Percentiles rank a stretch among this genome's conserved stretches.
These are phyloP conservation scores for Blastomussa wellsi DNA, from an alignment of 92 coral and sea anemone species.

Conservation along the genomic window DNA sequence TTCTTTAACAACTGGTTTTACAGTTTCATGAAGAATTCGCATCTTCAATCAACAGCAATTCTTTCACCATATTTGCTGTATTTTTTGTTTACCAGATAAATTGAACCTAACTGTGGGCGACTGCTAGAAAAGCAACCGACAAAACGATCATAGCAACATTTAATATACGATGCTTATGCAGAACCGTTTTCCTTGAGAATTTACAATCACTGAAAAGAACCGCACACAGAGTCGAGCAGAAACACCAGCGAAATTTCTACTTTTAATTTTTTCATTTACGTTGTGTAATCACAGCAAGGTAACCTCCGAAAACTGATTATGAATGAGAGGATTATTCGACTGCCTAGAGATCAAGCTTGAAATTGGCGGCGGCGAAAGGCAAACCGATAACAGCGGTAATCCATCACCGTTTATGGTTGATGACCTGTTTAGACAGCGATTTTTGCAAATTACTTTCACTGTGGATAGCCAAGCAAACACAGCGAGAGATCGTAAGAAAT, in stretches of 20 bases:
- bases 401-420: not conserved
- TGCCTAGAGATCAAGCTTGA: not conserved
- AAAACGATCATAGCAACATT: too few species aligned
- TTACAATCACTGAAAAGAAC: not conserved
- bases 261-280: not conserved
- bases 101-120: not conserved
- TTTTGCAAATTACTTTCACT: constrained; percentile 10
- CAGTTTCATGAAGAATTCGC: not conserved
- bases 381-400: not conserved
- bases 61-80: not conserved
- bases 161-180: not conserved
- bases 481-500: not conserved
- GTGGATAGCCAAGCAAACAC: constrained; percentile 4
- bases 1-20: too few species aligned
- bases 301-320: not conserved
- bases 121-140: not conserved
- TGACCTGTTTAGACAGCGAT: not conserved
- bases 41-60: not conserved
- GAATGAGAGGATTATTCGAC: not conserved
- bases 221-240: not conserved
- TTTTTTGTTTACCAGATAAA: not conserved
- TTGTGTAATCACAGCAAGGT: not conserved
- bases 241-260: not conserved
- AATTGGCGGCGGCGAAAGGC: not conserved
- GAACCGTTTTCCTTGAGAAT: not conserved